Evolutionary conservation across 2,888 invertebrate species (phyloP), one percentile per base, ranked within the genome.

Genomic region (Ophion ventricosus): DNA sequence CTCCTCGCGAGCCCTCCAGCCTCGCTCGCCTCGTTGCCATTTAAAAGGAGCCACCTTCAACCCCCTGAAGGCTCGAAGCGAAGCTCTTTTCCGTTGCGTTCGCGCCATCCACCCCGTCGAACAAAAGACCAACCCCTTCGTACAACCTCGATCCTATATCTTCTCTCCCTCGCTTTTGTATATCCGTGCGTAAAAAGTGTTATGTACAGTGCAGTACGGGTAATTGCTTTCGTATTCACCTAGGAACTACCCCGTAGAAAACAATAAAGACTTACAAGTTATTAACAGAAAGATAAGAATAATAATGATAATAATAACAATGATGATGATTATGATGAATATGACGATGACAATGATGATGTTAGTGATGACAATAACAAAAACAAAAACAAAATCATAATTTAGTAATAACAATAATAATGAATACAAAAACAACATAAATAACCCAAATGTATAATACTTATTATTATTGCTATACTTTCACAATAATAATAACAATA

Each of bases 1-100:
- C 63, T 57, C 63, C 35, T 70, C 67, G 40, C 14, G 14, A 73
- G 25, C 70, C 56, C 43, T 57, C 35, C 61, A 7, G 3, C 17
- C 2, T 56, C 7, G 49, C 14, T 14, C 49, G 49, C 2, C 49
- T 17, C 49, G 49, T 49, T 17, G 49, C 49, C 49, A 49, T 49
- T 17, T 17, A 2, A 49, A 49, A 49, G 43, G 43, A 43, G 23
- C 23, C 66, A 25, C 26, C 23, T 26, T 8, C 17, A 25, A 26
- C 49, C 17, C 43, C 49, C 7, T 14, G 25, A 43, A 67, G 14
- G 14, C 49, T 25, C 26, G 7, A 2, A 14, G 35, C 5, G 35
- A 35, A 64, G n/a, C 35, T 20, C 8, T 64, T 64, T 64, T 35
- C 67, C 49, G 25, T 25, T 25, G 49, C 25, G 17, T 49, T 25